Evolutionary conservation across 2,113 vertebrate species (phyloP).

Genomic region (Monopterus albus): DNA sequence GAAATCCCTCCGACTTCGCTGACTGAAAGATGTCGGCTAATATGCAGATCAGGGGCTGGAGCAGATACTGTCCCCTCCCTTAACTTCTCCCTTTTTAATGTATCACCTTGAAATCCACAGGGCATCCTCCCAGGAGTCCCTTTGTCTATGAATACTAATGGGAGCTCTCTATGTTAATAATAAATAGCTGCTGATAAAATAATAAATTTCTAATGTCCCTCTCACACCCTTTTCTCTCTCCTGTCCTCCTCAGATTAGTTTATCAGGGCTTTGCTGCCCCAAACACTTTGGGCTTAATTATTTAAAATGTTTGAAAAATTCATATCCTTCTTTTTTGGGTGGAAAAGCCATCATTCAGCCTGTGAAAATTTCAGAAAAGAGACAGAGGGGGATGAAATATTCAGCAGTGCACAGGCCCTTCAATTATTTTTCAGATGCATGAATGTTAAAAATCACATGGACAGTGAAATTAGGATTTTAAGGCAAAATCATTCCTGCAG

Average conservation of each 20-base stretch:
- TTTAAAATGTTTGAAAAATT: conserved; percentile 79
- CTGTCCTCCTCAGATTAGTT: conserved; percentile 73
- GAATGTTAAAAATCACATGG: conserved; percentile 70
- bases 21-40: conserved; percentile 19
- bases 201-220: conserved; percentile 79
- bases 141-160: conserved; percentile 76
- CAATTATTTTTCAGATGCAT: conserved; percentile 76
- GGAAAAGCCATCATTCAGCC: conserved; percentile 70
- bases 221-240: conserved; percentile 54
- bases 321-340: conserved; percentile 67
- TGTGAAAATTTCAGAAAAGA: conserved; percentile 60
- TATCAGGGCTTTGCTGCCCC: conserved; percentile 69
- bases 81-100: conserved; percentile 55
- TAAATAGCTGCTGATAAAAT: conserved; percentile 79
- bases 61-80: conserved; percentile 32
- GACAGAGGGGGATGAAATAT: conserved; percentile 70
- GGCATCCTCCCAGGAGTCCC: conserved; percentile 62
- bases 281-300: conserved; percentile 81
- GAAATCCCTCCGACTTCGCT: conserved; percentile 5
- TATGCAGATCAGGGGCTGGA: conserved; percentile 39
- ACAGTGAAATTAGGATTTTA: conserved; percentile 68
- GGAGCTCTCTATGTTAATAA: conserved; percentile 75
- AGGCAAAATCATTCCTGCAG: conserved; percentile 62
- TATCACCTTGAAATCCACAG: conserved; percentile 69
- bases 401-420: conserved; percentile 68